Conservation (phyloP, 2,888 invertebrate genomes). For the Danaus chrysippus region DNA sequence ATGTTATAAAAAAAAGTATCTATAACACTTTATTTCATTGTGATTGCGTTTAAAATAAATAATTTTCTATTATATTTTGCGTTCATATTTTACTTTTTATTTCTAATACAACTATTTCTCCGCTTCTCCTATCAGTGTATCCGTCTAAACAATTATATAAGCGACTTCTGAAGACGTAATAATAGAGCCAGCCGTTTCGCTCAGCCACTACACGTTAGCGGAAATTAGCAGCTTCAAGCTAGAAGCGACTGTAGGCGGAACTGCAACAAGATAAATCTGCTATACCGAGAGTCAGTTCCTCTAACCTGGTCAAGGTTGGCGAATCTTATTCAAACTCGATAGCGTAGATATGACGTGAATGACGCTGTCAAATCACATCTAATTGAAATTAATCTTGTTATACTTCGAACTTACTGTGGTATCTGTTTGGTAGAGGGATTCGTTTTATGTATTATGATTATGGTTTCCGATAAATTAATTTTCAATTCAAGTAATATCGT, state of each 20-base stretch:
- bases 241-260: slow-evolving; percentile 47
- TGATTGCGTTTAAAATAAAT: no score
- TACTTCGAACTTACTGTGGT: no score
- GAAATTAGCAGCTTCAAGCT: slow-evolving; percentile 73
- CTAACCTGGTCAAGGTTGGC: slow-evolving; percentile 28
- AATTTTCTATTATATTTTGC: no score
- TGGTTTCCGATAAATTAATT: slow-evolving; percentile 1
- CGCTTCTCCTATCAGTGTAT: slow-evolving; percentile 28
- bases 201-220: slow-evolving; percentile 69
- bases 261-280: slow-evolving; percentile 57
- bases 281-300: slow-evolving; percentile 28
- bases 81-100: no score
- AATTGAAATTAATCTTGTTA: no score
- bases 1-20: no score
- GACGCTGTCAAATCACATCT: slow-evolving; percentile 11
- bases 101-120: not conserved
- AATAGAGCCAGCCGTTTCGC: slow-evolving; percentile 61
- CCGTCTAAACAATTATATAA: slow-evolving; percentile 54
- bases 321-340: not conserved
- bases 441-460: not conserved
- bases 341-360: slow-evolving; percentile 11
- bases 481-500: not conserved
- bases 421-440: no score
- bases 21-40: no score
- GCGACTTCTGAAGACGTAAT: slow-evolving; percentile 70